Evolutionary conservation across 2,797 vertebrate genomes (phyloP), one percentile per base, ranked within the genome.

Genomic region (Hippopotamyrus pictus): DNA sequence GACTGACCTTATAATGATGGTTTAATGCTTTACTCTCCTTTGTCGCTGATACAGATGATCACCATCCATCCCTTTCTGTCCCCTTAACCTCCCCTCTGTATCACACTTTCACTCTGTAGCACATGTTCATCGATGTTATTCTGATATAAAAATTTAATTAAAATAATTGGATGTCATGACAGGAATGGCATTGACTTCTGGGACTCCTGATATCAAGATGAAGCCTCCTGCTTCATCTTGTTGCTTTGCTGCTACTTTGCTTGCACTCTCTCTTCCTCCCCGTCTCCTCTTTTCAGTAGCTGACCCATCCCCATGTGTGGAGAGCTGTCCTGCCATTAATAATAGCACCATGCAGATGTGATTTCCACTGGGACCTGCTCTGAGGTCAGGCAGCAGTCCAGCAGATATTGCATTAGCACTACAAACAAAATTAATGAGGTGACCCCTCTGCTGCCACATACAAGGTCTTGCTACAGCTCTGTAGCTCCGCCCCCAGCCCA

Each of bases 321-420:
- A 88, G 73, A 9, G 29, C 69, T 82, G 29, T 9, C 33, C 73
- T 59, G 73, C 50, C 53, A 48, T 51, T 83, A 84, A 62, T 89
- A 84, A 89, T 57, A 37, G 76, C 5, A 88, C 44, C 48, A 9
- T 44, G 29, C 65, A 89, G n/a, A 46, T 83, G 29, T 89, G 73
- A 89, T 89, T 89, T 89, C 88, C 88, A 83, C 51, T 12, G 88
- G 88, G 88, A 83, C 88, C 76, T 44, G 76, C 22, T 57, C 41
- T 53, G 50, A 46, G 88, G 76, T 54, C 88, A 83, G 76, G 7
- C n/a, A 41, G 11, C 37, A 48, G 17, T 84, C 37, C 76, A 25
- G 37, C 6, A 41, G 76, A 41, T 44, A 54, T 62, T 89, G 85
- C 54, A 59, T 41, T 84, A 89, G 53, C 17, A n/a, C 51, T 37